Conservation (phyloP, 2,113 vertebrate species). For the Vombatus ursinus region DNA sequence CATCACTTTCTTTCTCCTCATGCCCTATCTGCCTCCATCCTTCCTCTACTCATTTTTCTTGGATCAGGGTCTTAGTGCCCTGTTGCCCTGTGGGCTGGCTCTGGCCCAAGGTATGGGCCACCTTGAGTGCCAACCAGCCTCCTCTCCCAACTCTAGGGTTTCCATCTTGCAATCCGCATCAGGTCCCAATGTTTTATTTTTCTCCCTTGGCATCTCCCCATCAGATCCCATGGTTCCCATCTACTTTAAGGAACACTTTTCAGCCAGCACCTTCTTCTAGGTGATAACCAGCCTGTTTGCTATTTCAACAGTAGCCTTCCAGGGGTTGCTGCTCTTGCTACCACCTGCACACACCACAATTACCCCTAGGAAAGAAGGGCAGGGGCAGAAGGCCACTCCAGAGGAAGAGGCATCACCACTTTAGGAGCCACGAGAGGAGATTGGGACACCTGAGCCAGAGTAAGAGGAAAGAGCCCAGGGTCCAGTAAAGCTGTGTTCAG, state of each 20-base stretch:
- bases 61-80: conserved; percentile 90
- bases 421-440: conserved; percentile 70
- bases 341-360: neutral
- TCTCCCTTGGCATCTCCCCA: neutral
- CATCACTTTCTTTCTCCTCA: conserved; percentile 93
- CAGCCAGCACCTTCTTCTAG: conserved; percentile 89
- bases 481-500: conserved; percentile 69
- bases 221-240: conserved; percentile 73
- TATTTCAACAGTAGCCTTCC: conserved; percentile 83
- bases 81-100: conserved; percentile 87
- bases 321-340: conserved; percentile 73
- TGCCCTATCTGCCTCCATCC: conserved; percentile 87
- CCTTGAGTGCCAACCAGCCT: conserved; percentile 80
- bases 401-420: conserved; percentile 83
- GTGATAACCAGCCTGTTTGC: conserved; percentile 83
- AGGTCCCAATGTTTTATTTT: neutral
- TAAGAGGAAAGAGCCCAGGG: conserved; percentile 22
- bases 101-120: conserved; percentile 86
- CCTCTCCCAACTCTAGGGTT: conserved; percentile 29
- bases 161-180: neutral
- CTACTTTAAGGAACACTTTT: conserved; percentile 82
- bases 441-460: conserved; percentile 56
- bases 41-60: conserved; percentile 93
- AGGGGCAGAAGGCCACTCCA: conserved; percentile 15
- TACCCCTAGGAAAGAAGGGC: neutral